phyloP scores from a whole-genome alignment of 2,113 vertebrate species.

The Pycnonotus jocosus region DNA sequence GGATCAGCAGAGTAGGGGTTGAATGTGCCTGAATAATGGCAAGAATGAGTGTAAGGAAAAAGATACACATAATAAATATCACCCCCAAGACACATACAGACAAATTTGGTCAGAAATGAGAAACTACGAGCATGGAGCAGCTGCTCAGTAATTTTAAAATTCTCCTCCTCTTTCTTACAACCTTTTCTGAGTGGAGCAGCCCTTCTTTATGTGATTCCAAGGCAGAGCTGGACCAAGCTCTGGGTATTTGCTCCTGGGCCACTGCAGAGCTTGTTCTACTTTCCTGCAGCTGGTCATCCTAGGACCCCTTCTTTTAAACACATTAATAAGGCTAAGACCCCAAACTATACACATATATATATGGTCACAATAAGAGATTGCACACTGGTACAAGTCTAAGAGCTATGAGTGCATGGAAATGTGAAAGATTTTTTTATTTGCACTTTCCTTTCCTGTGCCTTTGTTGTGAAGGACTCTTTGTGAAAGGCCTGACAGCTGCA shows the following conservation, averaged over 20 bases:
- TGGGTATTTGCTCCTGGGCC: neutral
- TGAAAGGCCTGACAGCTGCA: neutral
- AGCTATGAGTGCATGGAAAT: neutral
- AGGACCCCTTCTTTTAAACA: neutral
- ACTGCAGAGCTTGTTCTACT: neutral
- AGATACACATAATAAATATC: neutral
- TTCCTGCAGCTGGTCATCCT: neutral
- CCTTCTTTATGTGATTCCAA: neutral
- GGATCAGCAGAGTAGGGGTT: constrained; percentile 91
- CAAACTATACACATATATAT: neutral
- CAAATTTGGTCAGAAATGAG: neutral
- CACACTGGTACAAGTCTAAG: neutral
- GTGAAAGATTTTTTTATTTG: neutral
- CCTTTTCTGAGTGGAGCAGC: neutral
- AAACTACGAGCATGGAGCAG: neutral
- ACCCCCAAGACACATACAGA: neutral
- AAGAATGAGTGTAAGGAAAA: neutral
- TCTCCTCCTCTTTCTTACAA: neutral
- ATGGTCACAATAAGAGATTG: neutral
- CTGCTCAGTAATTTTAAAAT: neutral
- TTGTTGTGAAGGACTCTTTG: neutral
- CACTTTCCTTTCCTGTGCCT: neutral
- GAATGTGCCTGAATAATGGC: constrained; percentile 80
- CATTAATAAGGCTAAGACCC: neutral
- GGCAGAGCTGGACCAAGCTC: neutral